phyloP scores from a whole-genome alignment of 2,113 vertebrate species.

The Aldabrachelys gigantea region DNA sequence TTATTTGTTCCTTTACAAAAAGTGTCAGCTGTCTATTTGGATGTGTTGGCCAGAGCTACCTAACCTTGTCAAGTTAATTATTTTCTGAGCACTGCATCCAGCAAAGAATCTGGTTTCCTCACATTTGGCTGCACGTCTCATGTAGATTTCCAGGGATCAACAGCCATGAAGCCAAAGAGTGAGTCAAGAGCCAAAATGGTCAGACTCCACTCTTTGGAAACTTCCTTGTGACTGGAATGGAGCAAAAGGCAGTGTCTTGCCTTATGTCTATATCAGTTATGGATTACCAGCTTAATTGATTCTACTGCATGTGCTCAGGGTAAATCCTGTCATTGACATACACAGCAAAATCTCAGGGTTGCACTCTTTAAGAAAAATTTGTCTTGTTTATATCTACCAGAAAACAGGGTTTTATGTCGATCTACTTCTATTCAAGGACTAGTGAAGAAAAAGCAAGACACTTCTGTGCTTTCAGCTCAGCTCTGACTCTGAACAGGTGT shows the following conservation, averaged over 20 bases:
- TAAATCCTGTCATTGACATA: background rate
- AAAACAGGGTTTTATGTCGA: background rate
- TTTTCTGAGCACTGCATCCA: background rate
- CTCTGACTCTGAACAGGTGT: background rate
- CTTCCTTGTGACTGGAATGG: background rate
- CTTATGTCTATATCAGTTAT: background rate
- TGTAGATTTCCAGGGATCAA: background rate
- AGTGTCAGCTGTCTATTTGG: background rate
- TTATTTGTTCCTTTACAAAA: background rate
- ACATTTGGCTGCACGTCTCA: background rate
- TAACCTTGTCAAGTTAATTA: background rate
- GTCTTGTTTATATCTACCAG: conserved; percentile 17
- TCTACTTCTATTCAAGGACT: conserved; percentile 5
- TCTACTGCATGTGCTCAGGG: background rate
- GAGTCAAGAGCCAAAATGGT: background rate
- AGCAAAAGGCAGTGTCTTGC: background rate
- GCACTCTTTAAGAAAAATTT: conserved; percentile 14
- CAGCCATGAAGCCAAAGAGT: background rate
- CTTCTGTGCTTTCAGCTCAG: background rate
- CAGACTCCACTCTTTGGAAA: background rate
- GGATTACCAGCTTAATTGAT: background rate
- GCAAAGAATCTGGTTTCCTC: background rate
- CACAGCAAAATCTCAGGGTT: background rate
- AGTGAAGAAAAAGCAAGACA: conserved; percentile 14
- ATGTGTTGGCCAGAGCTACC: rapidly evolving